Evolutionary conservation across 2,797 vertebrate species (phyloP), one percentile per base, ranked within the genome.

Genomic region (Bradypodion pumilum): DNA sequence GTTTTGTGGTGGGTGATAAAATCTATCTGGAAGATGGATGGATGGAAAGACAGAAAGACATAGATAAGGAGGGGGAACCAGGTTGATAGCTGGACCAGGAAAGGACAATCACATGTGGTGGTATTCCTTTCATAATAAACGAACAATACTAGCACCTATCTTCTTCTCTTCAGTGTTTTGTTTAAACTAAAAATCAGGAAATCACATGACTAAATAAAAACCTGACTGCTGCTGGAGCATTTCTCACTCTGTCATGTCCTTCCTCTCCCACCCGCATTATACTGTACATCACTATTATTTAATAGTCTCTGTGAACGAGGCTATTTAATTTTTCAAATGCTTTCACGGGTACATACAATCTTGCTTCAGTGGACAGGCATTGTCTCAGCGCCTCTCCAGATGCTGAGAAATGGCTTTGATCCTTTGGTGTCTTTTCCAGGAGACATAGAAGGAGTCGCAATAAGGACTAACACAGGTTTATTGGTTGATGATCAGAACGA

Each of bases 1-100:
- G 60, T 40, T 74, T 66, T 78, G 66, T 78, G 60, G 75, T 70
- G 52, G 44, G 81, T 56, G 59, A 82, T 75, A 75, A 82, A 74
- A 82, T 56, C 73, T 75, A 68, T 60, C 29, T 35, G 70, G 27
- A 78, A 42, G 42, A 84, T 40, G 27, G 52, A 32, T 68, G 70
- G 29, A 74, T 76, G 63, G 83, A 46, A 6, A 59, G 74, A 72
- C 60, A 40, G 80, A 32, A 35, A 72, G 37, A n/a, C 52, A n/a
- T n/a, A 65, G 59, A 70, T 12, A 21, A 10, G 37, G 10, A 7
- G 27, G 7, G 44, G 35, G 35, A 78, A 37, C 29, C 44, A 40
- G 32, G 42, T 4, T 6, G 49, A 15, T 29, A 19, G 4, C 49
- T 59, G 10, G 35, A 69, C 52, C 35, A 56, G n/a, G 4, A 63